These are phyloP conservation scores for Garrulus glandarius DNA, from an alignment of 2,797 vertebrate species.

Conservation along the genomic window DNA sequence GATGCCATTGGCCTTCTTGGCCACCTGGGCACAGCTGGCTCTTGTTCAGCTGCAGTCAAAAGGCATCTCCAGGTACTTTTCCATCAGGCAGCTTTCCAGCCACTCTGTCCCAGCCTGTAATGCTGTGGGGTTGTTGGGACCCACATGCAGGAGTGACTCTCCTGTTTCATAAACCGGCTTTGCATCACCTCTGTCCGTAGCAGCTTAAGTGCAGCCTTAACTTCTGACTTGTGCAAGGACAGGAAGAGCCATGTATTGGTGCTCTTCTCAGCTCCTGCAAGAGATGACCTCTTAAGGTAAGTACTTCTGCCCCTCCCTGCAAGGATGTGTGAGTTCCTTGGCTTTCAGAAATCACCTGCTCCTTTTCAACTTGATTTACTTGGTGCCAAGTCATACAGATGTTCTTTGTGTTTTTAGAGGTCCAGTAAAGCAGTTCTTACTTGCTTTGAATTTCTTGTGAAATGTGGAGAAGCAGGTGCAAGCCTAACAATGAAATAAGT, in stretches of 20 bases:
- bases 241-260: fast-evolving
- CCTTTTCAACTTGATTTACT: not conserved
- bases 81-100: not conserved
- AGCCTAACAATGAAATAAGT: not conserved
- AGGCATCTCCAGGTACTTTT: not conserved
- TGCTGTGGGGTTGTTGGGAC: not conserved
- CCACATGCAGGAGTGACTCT: not conserved
- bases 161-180: not conserved
- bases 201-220: not conserved
- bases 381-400: not conserved
- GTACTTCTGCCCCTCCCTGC: not conserved
- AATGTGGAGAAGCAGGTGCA: not conserved
- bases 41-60: no score
- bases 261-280: not conserved
- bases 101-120: not conserved
- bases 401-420: not conserved
- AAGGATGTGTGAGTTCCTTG: not conserved
- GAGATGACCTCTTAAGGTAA: not conserved
- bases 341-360: not conserved
- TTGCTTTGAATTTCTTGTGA: not conserved
- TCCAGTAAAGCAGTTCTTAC: not conserved
- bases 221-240: not conserved
- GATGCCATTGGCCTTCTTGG: not conserved
- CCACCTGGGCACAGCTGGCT: no score
- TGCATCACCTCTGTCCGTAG: not conserved